Percentiles rank a stretch among this genome's conserved stretches.
These are phyloP conservation scores for Octodonta nipae DNA, from an alignment of 2,888 invertebrate species.

Conservation along the genomic window DNA sequence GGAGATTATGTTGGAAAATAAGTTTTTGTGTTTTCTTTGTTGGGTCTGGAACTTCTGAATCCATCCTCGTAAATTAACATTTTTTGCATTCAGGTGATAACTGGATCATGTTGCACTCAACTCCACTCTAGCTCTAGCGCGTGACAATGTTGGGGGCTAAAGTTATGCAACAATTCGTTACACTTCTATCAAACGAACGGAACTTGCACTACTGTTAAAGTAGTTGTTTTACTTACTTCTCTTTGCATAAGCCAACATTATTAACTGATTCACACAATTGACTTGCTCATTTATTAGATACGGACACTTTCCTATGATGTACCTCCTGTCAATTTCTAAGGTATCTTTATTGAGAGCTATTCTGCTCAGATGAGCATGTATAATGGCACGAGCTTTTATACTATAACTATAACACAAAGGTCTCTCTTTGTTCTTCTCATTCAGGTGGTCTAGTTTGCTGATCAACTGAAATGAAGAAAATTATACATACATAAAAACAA, in stretches of 20 bases:
- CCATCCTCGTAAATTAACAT: no score
- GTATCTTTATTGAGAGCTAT: slow-evolving; percentile 64
- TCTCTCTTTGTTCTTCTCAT: slow-evolving; percentile 91
- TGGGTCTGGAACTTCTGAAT: no score
- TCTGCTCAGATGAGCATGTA: slow-evolving; percentile 92
- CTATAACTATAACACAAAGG: slow-evolving; percentile 89
- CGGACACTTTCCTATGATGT: slow-evolving; percentile 79
- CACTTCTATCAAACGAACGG: no score
- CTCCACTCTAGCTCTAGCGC: no score
- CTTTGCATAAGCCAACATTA: slow-evolving; percentile 78
- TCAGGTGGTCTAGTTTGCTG: slow-evolving; percentile 77
- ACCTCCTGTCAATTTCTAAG: slow-evolving; percentile 71
- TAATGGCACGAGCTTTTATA: slow-evolving; percentile 77
- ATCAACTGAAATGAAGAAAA: slow-evolving; percentile 50
- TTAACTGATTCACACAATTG: slow-evolving; percentile 85
- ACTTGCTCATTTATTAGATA: slow-evolving; percentile 96
- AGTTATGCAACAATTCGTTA: no score
- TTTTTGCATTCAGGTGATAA: no score
- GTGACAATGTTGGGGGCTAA: no score
- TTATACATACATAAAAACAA: background rate
- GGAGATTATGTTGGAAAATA: no score
- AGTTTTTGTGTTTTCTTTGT: no score
- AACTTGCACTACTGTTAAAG: no score
- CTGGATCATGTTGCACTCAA: no score
- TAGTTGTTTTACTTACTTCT: slow-evolving; percentile 57